phyloP scores from a whole-genome alignment of 1,140 invertebrate species.

The Leptinotarsa lineolata region DNA sequence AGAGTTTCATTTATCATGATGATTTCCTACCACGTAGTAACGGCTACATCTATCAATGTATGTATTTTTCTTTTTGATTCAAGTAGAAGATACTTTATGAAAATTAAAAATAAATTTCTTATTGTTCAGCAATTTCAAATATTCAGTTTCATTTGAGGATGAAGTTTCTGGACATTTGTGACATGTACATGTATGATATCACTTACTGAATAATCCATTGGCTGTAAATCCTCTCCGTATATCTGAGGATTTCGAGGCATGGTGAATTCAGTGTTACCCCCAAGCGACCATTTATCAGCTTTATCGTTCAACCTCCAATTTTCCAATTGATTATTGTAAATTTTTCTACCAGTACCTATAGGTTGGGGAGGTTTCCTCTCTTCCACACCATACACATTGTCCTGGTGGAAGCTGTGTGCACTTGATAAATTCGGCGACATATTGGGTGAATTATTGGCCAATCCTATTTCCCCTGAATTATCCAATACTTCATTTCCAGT shows the following conservation, averaged over 20 bases:
- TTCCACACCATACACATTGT: conserved; percentile 53
- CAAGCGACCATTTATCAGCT: conserved; percentile 52
- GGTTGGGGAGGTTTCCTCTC: conserved; percentile 75
- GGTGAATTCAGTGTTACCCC: conserved; percentile 40
- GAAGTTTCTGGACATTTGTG: too few relatives aligned
- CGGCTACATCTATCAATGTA: too few relatives aligned
- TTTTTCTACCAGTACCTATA: conserved; percentile 76
- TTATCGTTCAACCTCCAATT: conserved; percentile 66
- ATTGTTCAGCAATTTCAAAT: too few relatives aligned
- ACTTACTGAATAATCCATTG: conserved; percentile 59
- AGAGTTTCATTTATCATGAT: too few relatives aligned
- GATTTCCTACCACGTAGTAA: too few relatives aligned
- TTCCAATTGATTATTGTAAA: conserved; percentile 53
- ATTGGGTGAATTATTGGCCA: conserved; percentile 60
- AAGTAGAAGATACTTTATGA: too few relatives aligned
- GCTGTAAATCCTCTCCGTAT: conserved; percentile 52
- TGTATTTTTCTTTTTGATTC: too few relatives aligned
- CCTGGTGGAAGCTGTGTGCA: conserved; percentile 42
- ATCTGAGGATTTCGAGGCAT: conserved; percentile 52
- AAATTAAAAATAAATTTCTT: too few relatives aligned
- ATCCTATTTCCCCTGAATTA: conserved; percentile 53
- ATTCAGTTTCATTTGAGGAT: too few relatives aligned
- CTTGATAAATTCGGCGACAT: conserved; percentile 63
- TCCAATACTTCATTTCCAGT: conserved; percentile 61
- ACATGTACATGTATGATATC: conserved; percentile 20